These are phyloP conservation scores for Philotrypesis tridentata DNA, from an alignment of 1,140 invertebrate species.

Conservation along the genomic window DNA sequence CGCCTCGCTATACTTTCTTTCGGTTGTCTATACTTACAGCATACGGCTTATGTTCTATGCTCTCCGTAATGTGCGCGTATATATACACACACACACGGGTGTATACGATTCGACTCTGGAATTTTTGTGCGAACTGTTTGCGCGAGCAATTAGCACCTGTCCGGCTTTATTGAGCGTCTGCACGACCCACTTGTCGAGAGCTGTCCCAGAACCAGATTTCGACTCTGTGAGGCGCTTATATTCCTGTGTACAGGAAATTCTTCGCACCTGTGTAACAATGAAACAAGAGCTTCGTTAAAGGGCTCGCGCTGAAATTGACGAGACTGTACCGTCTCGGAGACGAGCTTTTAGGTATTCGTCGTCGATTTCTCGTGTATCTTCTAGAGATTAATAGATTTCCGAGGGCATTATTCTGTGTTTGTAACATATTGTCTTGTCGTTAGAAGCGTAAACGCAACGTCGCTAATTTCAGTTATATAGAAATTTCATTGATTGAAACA, in stretches of 20 bases:
- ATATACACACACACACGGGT: not conserved
- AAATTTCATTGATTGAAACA: too few species aligned
- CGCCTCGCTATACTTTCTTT: not conserved
- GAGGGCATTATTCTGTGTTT: too few species aligned
- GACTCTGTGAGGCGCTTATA: constrained; percentile 16
- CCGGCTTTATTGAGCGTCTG: constrained; percentile 60
- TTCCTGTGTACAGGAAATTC: not conserved
- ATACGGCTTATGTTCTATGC: too few species aligned
- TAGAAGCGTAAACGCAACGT: too few species aligned
- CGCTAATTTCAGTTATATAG: too few species aligned
- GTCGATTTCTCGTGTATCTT: too few species aligned
- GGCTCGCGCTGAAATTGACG: not conserved
- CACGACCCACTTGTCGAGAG: constrained; percentile 63
- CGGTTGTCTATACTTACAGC: too few species aligned
- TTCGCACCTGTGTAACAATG: not conserved
- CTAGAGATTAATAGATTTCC: too few species aligned
- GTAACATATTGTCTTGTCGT: too few species aligned
- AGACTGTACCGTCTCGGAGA: too few species aligned
- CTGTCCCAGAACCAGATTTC: not conserved
- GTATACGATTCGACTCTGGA: constrained; percentile 18
- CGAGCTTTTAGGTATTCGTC: too few species aligned
- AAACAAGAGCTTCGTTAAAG: constrained; percentile 8
- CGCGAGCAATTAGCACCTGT: constrained; percentile 66
- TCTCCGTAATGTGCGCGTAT: not conserved
- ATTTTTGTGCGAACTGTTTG: constrained; percentile 56